Conservation (phyloP, 2,113 vertebrate genomes). For the Chamaetylas fuelleborni region DNA sequence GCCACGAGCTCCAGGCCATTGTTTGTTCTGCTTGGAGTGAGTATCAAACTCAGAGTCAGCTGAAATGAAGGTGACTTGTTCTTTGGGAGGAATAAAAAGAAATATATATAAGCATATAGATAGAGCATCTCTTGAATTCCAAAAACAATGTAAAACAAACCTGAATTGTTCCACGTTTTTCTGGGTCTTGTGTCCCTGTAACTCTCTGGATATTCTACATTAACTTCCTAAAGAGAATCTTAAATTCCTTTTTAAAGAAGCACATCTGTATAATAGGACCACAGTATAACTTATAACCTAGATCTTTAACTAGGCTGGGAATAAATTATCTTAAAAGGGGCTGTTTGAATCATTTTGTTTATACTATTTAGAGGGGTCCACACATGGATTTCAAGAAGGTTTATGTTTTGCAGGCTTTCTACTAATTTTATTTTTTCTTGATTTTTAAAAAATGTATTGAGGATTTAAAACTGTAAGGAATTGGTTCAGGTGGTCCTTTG, state of each 20-base stretch:
- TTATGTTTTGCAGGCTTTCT: background rate
- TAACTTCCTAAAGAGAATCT: background rate
- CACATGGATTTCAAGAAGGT: background rate
- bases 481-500: background rate
- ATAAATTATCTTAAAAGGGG: background rate
- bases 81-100: background rate
- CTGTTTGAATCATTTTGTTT: background rate
- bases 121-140: background rate
- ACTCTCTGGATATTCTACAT: background rate
- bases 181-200: background rate
- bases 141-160: background rate
- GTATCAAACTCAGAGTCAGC: background rate
- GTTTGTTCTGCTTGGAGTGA: background rate
- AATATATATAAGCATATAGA: background rate
- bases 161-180: background rate
- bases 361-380: background rate
- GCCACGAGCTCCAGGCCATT: background rate
- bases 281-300: background rate
- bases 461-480: background rate
- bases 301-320: background rate
- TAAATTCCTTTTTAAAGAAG: background rate
- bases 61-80: background rate
- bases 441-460: background rate
- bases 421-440: background rate
- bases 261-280: background rate